Evolutionary conservation across 2,888 invertebrate genomes (phyloP), one percentile per base, ranked within the genome.

Genomic region (Lithophane socia): DNA sequence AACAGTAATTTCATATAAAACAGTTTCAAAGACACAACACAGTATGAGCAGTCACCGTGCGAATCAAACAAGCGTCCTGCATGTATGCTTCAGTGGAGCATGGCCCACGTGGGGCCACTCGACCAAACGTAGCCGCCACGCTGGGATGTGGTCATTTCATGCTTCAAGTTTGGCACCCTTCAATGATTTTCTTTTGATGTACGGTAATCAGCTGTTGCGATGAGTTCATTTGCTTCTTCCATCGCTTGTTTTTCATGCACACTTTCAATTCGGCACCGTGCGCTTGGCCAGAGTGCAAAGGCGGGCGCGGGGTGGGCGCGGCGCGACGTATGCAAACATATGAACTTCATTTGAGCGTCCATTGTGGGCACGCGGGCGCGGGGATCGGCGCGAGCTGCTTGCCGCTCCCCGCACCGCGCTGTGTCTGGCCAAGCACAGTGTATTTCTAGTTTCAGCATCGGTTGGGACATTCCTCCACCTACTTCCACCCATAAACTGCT

Each of bases 1-100:
- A 67, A 63, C 70, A 71, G 70, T 82, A 63, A 66, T 67, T 61
- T 13, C 7, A 71, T 21, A 82, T 24, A 67, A 76, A 77, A 80
- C 78, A n/a, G 70, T 71, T 79, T 61, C n/a, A 70, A 83, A 80
- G 83, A 67, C 63, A 68, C 75, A 54, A 75, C 76, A 86, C 80
- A 73, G 84, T 85, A 66, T 79, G 84, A 77, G 91, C 89, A 91
- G 87, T 87, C 91, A 92, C 78, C 75, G 91, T 82, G 90, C 91
- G 91, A 90, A 89, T 90, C 91, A 87, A 89, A 86, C 87, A 84
- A 75, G 75, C 87, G 77, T 89, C 89, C 88, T 88, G 80, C 61
- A 37, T 83, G 85, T 86, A 82, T 88, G 93, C 91, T 92, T 89
- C 93, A 94, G 84, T 93, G 92, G 86, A 93, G 90, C 93, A 91